phyloP scores from a whole-genome alignment of 2,113 vertebrate species.

The Microtus montanus region DNA sequence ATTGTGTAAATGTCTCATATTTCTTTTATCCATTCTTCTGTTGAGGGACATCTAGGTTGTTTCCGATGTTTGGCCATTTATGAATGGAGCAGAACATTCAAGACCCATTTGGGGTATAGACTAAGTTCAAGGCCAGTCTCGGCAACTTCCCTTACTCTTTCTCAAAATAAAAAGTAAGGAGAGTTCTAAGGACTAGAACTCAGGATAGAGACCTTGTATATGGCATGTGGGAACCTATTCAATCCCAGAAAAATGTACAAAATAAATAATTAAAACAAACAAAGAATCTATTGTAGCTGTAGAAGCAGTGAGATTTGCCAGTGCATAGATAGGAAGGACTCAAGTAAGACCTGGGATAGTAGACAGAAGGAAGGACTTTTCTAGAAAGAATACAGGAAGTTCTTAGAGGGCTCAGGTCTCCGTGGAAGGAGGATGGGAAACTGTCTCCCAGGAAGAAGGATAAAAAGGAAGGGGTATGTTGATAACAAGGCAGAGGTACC shows the following conservation, averaged over 20 bases:
- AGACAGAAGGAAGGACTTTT: not conserved
- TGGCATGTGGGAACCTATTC: not conserved
- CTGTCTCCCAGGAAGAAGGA: not conserved
- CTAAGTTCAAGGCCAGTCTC: not conserved
- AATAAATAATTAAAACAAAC: not conserved
- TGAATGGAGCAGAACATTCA: not conserved
- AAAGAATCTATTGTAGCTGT: not conserved
- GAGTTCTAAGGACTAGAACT: not conserved
- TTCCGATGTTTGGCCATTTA: not conserved
- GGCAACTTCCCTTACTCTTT: not conserved
- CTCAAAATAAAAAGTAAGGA: not conserved
- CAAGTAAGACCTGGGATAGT: not conserved
- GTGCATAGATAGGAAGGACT: not conserved
- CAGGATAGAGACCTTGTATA: not conserved
- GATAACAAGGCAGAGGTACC: not conserved
- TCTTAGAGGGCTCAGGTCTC: fast-evolving
- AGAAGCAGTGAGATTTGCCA: not conserved
- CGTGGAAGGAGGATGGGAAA: not conserved
- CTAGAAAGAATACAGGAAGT: not conserved
- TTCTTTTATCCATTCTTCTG: not conserved
- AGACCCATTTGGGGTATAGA: not conserved
- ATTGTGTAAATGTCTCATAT: not conserved
- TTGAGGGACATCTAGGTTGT: not conserved
- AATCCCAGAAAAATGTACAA: not conserved
- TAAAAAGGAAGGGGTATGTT: not conserved